Base-by-base conservation (phyloP, 2,797 vertebrate genomes). In the Poeciliopsis presidionis region DNA sequence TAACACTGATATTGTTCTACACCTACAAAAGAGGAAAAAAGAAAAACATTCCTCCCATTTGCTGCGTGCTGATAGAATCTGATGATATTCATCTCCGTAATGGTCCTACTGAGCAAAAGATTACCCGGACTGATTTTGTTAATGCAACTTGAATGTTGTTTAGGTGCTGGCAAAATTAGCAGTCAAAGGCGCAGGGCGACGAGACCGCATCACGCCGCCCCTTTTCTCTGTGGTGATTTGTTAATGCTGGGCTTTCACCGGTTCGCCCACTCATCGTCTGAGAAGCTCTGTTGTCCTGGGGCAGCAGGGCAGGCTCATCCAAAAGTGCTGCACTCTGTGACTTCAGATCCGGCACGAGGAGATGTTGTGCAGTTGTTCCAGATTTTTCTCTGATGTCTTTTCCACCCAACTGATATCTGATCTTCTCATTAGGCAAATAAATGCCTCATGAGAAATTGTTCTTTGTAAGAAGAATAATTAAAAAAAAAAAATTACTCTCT, bases 61-160 rank as follows among this genome's bases (percentile, higher is more conserved):
- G 75, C 71, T 51, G 70, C 73, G 74, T 73, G 76, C 81, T 85
- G 77, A 87, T 72, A 47, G 73, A 61, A 47, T 86, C 74, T 74
- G 16, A 74, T 81, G 84, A 88, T 74, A 90, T 91, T 91, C 55
- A 91, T 93, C 89, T 89, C 78, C 82, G 84, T 92, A 90, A 93
- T 89, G 82, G 80, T 33, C 36, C 65, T 71, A 79, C 83, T 73
- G 78, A 89, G 83, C 86, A 90, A 89, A 90, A 90, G 85, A 93
- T 91, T 86, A 89, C 59, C 80, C 51, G 4, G 74, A 72, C 76
- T 82, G 79, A 93, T 91, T 93, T 84, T 78, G 83, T 83, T 90
- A 93, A 94, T 93, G 90, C 79, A 86, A 76, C 81, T 71, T 81
- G 78, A 87, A 85, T 78, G 83, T 87, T 83, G 84, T 93, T 90